Base-by-base conservation (phyloP, 2,888 invertebrate genomes). In the Nemotelus nigrinus region DNA sequence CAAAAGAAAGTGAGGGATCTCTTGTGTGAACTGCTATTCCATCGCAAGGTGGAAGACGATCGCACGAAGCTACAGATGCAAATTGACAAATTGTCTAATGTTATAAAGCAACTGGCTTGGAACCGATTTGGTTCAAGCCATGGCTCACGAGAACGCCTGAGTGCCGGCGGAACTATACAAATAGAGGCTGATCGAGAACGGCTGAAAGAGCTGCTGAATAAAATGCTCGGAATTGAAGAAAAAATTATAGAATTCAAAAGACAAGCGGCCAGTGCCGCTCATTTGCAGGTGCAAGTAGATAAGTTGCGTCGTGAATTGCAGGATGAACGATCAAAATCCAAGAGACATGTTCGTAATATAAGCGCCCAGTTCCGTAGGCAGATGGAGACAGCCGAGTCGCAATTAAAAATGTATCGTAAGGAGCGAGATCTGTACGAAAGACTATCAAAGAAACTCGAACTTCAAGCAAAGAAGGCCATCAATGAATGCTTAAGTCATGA, bases 371-470 rank as follows among this genome's bases (percentile, higher is more conserved):
- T 3, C 3, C 43, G 45, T 25, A 67, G n/a, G 4, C 45, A 67
- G 47, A n/a, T 47, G 3, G 4, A 67, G 4, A 44, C 10, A 48
- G n/a, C n/a, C 10, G 65, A 44, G 45, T 67, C 45, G 8, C 47
- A 47, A n/a, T 8, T 67, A 6, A 3, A 48, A 45, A 47, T 44
- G 3, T 67, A 48, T 67, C 45, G 47, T n/a, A 67, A 67, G 39
- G 65, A 67, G 47, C 43, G 65, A 1, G 47, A 67, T 25, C 6
- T 67, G n/a, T 67, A 67, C 65, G 65, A 47, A 47, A 67, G 39
- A n/a, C 5, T 67, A 10, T 25, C 65, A 3, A 67, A 67, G 39
- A 67, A 67, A 47, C 47, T 67, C 10, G 47, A 67, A 47, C 8
- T 47, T 47, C 44, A 47, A 48, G 47, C 47, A n/a, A 67, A 67